Evolutionary conservation across 2,888 invertebrate species (phyloP).

Genomic region (Dilophus febrilis): DNA sequence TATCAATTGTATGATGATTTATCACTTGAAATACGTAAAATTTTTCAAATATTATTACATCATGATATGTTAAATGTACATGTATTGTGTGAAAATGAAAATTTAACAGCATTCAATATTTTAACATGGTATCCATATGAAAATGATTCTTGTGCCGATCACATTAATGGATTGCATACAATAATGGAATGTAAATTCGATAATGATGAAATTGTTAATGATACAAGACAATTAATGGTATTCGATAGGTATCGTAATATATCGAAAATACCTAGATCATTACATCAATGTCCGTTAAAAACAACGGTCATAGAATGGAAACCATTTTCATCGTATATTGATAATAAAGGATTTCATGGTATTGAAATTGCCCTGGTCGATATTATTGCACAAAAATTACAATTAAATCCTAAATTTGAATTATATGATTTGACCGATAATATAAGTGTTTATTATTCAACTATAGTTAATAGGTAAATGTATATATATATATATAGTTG

Average conservation of each 20-base stretch:
- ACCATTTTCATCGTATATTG: constrained; percentile 18
- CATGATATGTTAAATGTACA: constrained; percentile 25
- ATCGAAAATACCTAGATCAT: constrained; percentile 21
- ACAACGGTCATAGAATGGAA: constrained; percentile 24
- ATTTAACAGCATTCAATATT: constrained; percentile 16
- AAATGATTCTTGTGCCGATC: constrained; percentile 23
- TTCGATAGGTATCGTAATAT: neutral
- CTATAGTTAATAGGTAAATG: neutral
- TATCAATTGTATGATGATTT: constrained; percentile 7
- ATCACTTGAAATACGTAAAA: constrained; percentile 22
- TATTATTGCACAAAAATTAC: constrained; percentile 21
- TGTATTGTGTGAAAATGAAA: constrained; percentile 20
- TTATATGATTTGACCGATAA: constrained; percentile 20
- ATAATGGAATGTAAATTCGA: constrained; percentile 23
- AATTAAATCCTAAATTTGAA: constrained; percentile 19
- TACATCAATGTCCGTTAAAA: constrained; percentile 22
- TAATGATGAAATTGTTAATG: neutral
- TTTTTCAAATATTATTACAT: constrained; percentile 21
- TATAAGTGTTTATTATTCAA: constrained; percentile 1
- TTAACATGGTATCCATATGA: constrained; percentile 26
- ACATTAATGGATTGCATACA: constrained; percentile 8
- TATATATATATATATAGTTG: too few species aligned
- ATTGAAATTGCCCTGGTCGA: constrained; percentile 23
- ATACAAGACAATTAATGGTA: neutral
- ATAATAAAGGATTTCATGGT: constrained; percentile 12